Evolutionary conservation across 2,797 vertebrate species (phyloP), one percentile per base, ranked within the genome.

Genomic region (Muscicapa comitata): DNA sequence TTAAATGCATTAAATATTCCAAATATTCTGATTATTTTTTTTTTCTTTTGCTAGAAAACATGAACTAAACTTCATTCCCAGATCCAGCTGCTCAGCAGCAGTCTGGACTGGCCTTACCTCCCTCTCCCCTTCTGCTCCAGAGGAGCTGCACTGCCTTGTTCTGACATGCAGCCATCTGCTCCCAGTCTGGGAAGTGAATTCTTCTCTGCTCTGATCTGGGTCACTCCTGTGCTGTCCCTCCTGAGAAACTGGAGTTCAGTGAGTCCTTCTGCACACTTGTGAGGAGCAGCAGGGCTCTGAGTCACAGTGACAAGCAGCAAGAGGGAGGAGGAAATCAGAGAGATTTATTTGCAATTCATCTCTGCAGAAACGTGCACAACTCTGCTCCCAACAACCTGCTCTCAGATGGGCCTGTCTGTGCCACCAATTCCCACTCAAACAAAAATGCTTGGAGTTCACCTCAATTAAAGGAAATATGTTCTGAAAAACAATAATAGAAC

Each of bases 121-220:
- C 43, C 0, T 0, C 28, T 53, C 68, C 77, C 45, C 67, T 85
- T 59, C 63, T 65, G 72, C 78, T 77, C 53, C 42, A 74, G 63
- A 10, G 72, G 47, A 72, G 77, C 93, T 76, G 62, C 11, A 0
- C 57, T 63, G 0, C 65, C 85, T 50, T 77, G 68, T 54, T 83
- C 77, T 93, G 93, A 61, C 65, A 14, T 47, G 71, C 53, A 33
- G 10, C 85, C 94, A 94, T 89, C 85, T 94, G 91, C 11, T 59
- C 67, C 4, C 0, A 25, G 84, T 54, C 87, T 74, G 65, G 14
- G 18, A 8, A 92, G 67, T 23, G 57, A 59, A 2, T 47, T 87
- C 75, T 50, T 48, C 3, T 7, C 45, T 20, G 65, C 68, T 83
- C 50, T 59, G 45, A 31, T 8, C 90, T 78, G 86, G 90, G 88